Base-by-base conservation (phyloP, 2,113 vertebrate species). In the Entelurus aequoreus region DNA sequence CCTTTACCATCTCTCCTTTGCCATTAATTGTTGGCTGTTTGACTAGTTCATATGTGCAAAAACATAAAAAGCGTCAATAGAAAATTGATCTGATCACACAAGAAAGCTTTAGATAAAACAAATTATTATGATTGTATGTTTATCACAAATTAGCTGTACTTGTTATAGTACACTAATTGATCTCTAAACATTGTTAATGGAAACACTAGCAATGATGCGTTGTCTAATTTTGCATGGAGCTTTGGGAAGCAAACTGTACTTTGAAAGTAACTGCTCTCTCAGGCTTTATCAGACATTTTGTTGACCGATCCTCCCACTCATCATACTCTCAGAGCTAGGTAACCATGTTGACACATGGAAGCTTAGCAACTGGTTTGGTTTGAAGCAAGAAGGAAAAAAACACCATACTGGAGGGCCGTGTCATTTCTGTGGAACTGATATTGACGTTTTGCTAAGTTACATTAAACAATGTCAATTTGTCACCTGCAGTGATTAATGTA, bases 201-300 rank as follows among this genome's bases (percentile, higher is more conserved):
- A 42, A 42, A 42, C 40, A 42, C 40, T 9, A 40, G 38, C 5
- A 40, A 8, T 8, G 38, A 1, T 40, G 38, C 38, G 6, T 8
- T 40, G 40, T 42, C 40, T 3, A 42, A 42, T 42, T 6, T 42
- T 42, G 13, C 19, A 6, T n/a, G 52, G 28, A 28, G 28, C 28
- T 28, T 28, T 28, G 28, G 28, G 28, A 28, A 28, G 28, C 28
- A 28, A 28, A 28, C 14, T 4, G 15, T 40, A 5, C 8, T 21
- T 38, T 55, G 46, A 63, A 46, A 50, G 47, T 15, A 52, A 72
- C 66, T 54, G 54, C 3, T 11, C 50, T 38, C 54, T 68, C 48
- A 8, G n/a, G 8, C 19, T 49, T 68, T 60, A 60, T 67, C 48
- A 70, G 10, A 14, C 3, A 0, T 38, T 35, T 19, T 61, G 51